Base-by-base conservation (phyloP, 1,140 invertebrate genomes). In the Globodera ellingtonae region DNA sequence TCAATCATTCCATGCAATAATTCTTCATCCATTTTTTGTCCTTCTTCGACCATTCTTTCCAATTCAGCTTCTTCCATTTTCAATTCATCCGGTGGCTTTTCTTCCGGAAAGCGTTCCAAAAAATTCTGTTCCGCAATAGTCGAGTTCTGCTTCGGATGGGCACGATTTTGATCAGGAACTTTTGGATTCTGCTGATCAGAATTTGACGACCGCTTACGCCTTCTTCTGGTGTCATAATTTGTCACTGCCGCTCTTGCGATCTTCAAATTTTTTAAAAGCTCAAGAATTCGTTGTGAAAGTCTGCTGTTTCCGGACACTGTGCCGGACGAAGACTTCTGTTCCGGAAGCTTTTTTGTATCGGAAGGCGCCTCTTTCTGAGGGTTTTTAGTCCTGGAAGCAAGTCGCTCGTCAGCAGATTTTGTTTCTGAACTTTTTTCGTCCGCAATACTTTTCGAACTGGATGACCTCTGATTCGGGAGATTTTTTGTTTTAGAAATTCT, bases 81-180 rank as follows among this genome's bases (percentile, higher is more conserved):
- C 21, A 15, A 24, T 2, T 70, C 67, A 70, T 70, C 67, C 67
- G 67, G 67, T 18, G 67, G 67, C 67, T 70, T 70, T 18, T 70
- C 13, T 47, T 70, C 67, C 46, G 13, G 8, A 44, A 10, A 21
- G 67, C 67, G 67, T 6, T 70, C 35, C 67, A n/a, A 4, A 70
- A 70, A 70, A 70, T 70, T 21, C 67, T 70, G 67, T 47, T 44
- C 67, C 56, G 56, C 18, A 18, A 13, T 62, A 18, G 56, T 18
- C 56, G 13, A 10, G 4, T 62, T 62, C 10, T 62, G 10, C 15
- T 62, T 3, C 13, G 13, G 56, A 13, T 18, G 13, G 56, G 1
- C 56, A 10, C 13, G 35, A 3, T 35, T 35, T 35, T 52, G 56
- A 62, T 62, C 56, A 62, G 56, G 0, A 10, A 62, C 13, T 62